Evolutionary conservation across 2,888 invertebrate species (phyloP), one percentile per base, ranked within the genome.

Genomic region (Drosophila histrio): DNA sequence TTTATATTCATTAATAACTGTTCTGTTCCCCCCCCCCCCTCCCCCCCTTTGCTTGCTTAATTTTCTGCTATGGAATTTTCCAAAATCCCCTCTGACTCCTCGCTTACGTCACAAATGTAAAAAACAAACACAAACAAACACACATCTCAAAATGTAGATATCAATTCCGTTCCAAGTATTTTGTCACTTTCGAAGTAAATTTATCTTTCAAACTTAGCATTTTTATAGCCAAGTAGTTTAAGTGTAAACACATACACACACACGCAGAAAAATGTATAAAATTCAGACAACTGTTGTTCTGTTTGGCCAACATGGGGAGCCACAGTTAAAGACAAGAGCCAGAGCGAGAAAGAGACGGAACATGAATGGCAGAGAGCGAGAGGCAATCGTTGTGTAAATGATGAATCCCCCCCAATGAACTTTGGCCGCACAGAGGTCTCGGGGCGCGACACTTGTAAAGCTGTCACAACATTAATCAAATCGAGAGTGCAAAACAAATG

Each of bases 401-500:
- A 77, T 73, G 72, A 65, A 78, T 75, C 54, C 70, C 59, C 59
- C 44, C 59, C 43, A 8, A 61, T 67, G 79, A 79, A 71, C 79
- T 74, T 69, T 74, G 77, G 57, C 60, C 79, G 43, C 63, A 58
- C 34, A 7, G 52, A 54, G 58, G 41, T 26, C 63, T 66, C 38
- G 70, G 69, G 73, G 72, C 79, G 76, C 73, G 76, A 82, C 72
- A 82, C 74, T 80, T 83, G 78, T 73, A 80, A 80, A 80, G 77
- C 73, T 80, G 79, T 83, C 83, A 72, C 79, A 80, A 73, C 83
- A 83, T 80, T 83, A 83, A 83, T 83, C 83, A 83, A 79, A 79
- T 78, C 70, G 78, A 59, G 68, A 72, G 68, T 67, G 75, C 71
- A 72, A 75, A 75, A 75, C 72, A 79, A 79, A 79, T 79, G 77